Evolutionary conservation across 2,888 invertebrate species (phyloP).

Genomic region (Chymomyza amoena): DNA sequence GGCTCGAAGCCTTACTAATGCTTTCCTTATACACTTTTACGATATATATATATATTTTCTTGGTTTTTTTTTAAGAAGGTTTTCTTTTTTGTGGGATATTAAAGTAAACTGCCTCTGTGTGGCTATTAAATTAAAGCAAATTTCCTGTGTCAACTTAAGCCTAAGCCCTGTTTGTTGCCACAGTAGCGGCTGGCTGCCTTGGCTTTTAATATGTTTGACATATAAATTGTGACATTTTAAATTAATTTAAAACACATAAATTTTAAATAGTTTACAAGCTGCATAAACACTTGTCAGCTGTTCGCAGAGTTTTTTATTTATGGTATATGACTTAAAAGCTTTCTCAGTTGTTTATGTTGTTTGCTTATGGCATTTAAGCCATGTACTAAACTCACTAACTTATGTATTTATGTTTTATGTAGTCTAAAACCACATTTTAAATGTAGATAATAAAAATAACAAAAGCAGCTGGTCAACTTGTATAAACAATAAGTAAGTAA

Average conservation of each 20-base stretch:
- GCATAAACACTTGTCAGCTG: neutral
- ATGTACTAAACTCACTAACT: neutral
- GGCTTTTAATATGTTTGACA: neutral
- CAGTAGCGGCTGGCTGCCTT: neutral
- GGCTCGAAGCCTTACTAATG: slow-evolving; percentile 40
- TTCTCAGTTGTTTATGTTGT: neutral
- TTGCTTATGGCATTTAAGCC: neutral
- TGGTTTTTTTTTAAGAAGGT: slow-evolving; percentile 9
- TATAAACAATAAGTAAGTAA: neutral
- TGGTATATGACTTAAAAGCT: neutral
- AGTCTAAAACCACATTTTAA: neutral
- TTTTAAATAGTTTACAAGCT: neutral
- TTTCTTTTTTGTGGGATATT: slow-evolving; percentile 35
- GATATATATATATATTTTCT: slow-evolving; percentile 38
- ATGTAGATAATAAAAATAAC: neutral
- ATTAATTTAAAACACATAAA: neutral
- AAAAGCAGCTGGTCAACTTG: neutral
- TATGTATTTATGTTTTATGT: neutral
- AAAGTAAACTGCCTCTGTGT: neutral
- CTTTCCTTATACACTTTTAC: too few relatives aligned
- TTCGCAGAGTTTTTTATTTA: neutral
- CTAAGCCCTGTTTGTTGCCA: neutral
- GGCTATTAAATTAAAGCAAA: slow-evolving; percentile 23
- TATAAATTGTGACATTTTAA: neutral
- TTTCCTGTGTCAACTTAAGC: slow-evolving; percentile 15